A percentile compares a stretch with the other conserved stretches of the same genome.
Conservation (phyloP, 2,113 vertebrate genomes). For the Poeciliopsis retropinna region DNA sequence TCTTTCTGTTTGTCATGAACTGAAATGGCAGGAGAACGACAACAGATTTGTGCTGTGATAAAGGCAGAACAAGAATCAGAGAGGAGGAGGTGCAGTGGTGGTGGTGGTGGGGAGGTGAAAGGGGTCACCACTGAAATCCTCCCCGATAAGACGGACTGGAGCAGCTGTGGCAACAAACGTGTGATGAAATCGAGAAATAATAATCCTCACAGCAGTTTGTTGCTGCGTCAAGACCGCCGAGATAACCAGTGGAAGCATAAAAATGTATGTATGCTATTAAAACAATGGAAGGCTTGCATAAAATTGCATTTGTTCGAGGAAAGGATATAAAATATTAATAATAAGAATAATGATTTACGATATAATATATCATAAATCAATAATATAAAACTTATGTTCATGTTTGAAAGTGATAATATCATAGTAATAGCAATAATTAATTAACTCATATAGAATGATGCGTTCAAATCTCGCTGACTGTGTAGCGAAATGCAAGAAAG, state of each 20-base stretch:
- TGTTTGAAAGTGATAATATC: no score
- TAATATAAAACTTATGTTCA: no score
- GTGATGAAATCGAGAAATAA: constrained; percentile 57
- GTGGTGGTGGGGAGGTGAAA: neutral
- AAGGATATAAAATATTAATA: no score
- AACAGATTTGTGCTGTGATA: constrained; percentile 1
- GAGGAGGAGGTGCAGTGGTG: neutral
- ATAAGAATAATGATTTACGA: no score
- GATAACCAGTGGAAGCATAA: neutral
- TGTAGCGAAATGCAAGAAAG: no score
- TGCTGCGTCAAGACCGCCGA: constrained; percentile 1
- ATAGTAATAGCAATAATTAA: no score
- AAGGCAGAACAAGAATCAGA: neutral
- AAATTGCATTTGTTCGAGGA: no score
- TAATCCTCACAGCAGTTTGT: constrained; percentile 44
- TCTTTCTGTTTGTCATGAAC: neutral
- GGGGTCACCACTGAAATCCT: constrained; percentile 42
- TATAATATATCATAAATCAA: no score
- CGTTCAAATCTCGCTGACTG: no score
- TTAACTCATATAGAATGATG: no score
- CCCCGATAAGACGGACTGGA: constrained; percentile 61
- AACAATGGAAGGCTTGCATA: neutral
- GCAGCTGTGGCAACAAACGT: constrained; percentile 77
- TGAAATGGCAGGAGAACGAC: neutral
- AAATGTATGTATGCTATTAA: neutral